phyloP scores from a whole-genome alignment of 30 jellyfish, hydroid and myxozoan species.

The Aurelia aurita region DNA sequence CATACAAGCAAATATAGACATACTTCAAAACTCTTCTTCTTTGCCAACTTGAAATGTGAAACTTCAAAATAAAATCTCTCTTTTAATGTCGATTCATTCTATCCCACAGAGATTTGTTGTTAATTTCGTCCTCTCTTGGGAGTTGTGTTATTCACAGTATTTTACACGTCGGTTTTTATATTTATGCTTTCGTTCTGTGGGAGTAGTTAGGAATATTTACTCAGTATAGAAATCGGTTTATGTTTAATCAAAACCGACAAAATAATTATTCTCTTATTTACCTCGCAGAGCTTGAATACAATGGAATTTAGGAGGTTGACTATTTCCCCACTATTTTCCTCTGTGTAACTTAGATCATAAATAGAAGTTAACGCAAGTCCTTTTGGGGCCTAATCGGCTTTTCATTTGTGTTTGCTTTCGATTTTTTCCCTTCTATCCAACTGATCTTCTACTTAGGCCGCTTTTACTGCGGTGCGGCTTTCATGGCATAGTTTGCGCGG shows the following conservation, averaged over 20 bases:
- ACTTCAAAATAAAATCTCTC: too few species aligned
- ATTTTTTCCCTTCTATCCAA: conserved; percentile 43
- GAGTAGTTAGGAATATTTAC: conserved; percentile 71
- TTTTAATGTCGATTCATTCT: too few species aligned
- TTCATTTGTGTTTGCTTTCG: conserved; percentile 54
- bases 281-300: conserved; percentile 60
- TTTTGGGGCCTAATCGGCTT: conserved; percentile 71
- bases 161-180: conserved; percentile 48
- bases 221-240: conserved; percentile 68
- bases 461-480: conserved; percentile 45
- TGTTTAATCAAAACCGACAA: conserved; percentile 71
- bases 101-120: too few species aligned
- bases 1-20: too few species aligned
- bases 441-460: conserved; percentile 44
- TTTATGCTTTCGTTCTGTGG: conserved; percentile 71
- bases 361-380: conserved; percentile 63
- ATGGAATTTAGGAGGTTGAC: conserved; percentile 54
- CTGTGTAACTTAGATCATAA: conserved; percentile 60
- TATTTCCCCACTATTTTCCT: conserved; percentile 65
- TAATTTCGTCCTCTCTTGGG: conserved; percentile 30
- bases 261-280: conserved; percentile 67
- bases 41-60: too few species aligned
- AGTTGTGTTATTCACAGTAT: conserved; percentile 7
- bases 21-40: too few species aligned
- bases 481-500: conserved; percentile 43